Evolutionary conservation across 2,888 invertebrate genomes (phyloP), one percentile per base, ranked within the genome.

Genomic region (Thelaira solivaga): DNA sequence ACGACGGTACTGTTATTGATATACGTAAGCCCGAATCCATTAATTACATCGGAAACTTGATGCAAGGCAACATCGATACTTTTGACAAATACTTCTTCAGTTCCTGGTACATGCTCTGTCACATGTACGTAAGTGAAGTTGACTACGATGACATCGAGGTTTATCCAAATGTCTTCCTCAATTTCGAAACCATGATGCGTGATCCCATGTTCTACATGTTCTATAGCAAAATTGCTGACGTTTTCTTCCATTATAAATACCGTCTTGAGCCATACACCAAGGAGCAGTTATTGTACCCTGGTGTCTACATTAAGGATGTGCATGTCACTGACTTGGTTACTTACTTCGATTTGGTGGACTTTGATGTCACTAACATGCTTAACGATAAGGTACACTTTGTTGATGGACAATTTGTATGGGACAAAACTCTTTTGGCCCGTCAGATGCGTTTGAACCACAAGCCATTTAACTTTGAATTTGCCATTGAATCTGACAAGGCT

Each of bases 201-300:
- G 94, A 94, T 84, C 94, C 94, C 3, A 90, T 92, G 13, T 93
- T 93, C 90, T 94, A 92, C 86, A 91, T 91, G 81, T 88, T 94
- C 39, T 92, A 92, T 84, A 92, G 92, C 85, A 91, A 91, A 59
- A 91, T 92, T 79, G 85, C 91, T 26, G 85, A 89, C 26, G 88
- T 92, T 51, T 92, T 92, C 90, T 87, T 89, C 26, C 85, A 88
- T 73, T 93, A 92, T 90, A 91, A 92, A 80, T 83, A 90, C 68
- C 87, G 90, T 47, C 88, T 93, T n/a, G 90, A 91, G 26, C 83
- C 88, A 0, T 94, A 94, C 90, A 92, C 90, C 49, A 88, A 87
- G 47, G 90, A 92, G 72, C 92, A 93, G 76, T 88, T 94, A 22
- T 83, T 90, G 29, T 86, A 91, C 65, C 91, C 92, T 6, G 92